These are phyloP conservation scores for Amblyornis subalaris DNA, from an alignment of 2,113 vertebrate species.

Conservation along the genomic window DNA sequence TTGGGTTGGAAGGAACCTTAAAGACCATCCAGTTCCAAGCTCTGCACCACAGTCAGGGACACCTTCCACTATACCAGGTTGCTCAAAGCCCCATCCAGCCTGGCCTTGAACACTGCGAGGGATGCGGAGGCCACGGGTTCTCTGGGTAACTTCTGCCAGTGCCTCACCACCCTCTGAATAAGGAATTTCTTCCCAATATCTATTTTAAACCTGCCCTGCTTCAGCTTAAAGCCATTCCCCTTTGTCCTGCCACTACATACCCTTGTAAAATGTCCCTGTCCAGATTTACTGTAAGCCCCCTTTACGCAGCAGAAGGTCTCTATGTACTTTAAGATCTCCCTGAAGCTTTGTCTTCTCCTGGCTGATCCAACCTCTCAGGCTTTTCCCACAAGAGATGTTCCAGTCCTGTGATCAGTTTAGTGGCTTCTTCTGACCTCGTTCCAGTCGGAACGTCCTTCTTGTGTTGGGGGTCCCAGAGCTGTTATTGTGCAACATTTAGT, in stretches of 20 bases:
- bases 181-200: not conserved
- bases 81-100: not conserved
- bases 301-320: not conserved
- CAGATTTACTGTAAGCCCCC: not conserved
- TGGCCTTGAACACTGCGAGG: too few species aligned
- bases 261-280: not conserved
- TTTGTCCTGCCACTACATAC: too few species aligned
- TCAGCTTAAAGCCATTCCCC: not conserved
- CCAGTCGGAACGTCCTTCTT: not conserved
- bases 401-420: not conserved
- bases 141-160: not conserved
- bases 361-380: not conserved
- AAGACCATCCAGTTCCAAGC: not conserved
- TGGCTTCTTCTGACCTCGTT: not conserved
- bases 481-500: not conserved
- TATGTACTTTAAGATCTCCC: fast-evolving
- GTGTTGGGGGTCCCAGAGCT: too few species aligned
- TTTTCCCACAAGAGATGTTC: not conserved
- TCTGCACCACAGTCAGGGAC: not conserved
- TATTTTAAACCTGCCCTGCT: not conserved
- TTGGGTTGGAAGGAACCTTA: not conserved
- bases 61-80: not conserved
- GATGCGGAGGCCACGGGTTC: not conserved
- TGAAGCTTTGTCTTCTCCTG: not conserved
- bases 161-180: not conserved